Evolutionary conservation across 2,113 vertebrate species (phyloP).

Genomic region (Cercocebus atys): DNA sequence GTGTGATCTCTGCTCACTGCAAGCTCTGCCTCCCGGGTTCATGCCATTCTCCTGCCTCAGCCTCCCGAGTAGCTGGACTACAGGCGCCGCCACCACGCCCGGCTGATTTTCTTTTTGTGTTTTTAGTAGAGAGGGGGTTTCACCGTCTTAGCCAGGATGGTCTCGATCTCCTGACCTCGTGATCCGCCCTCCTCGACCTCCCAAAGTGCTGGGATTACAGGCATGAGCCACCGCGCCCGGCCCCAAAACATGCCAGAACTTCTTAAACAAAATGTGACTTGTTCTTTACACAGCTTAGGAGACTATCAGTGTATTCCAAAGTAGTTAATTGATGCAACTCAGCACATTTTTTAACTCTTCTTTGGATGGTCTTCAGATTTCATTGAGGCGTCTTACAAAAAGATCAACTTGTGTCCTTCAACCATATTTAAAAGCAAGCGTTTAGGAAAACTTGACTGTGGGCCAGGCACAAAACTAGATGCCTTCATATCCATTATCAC

Average conservation of each 20-base stretch:
- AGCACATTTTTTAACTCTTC: not conserved
- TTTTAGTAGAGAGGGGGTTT: too few relatives aligned
- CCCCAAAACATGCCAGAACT: not conserved
- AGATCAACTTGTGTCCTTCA: not conserved
- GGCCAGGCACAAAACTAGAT: not conserved
- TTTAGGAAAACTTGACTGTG: conserved; percentile 18
- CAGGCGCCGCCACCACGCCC: too few relatives aligned
- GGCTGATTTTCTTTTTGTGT: too few relatives aligned
- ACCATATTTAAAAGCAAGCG: not conserved
- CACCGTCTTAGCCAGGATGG: too few relatives aligned
- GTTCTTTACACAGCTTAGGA: not conserved
- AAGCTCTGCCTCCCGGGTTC: too few relatives aligned
- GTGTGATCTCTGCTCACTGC: too few relatives aligned
- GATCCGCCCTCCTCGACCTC: too few relatives aligned
- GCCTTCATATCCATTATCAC: not conserved
- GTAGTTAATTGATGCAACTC: not conserved
- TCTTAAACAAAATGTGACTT: conserved; percentile 26
- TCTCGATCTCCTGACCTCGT: too few relatives aligned
- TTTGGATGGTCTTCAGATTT: not conserved
- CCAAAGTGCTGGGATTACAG: too few relatives aligned
- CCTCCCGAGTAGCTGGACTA: too few relatives aligned
- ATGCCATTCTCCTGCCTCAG: too few relatives aligned
- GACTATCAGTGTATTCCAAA: not conserved
- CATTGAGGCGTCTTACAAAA: not conserved
- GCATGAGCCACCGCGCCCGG: accelerated